Evolutionary conservation across 2,113 vertebrate species (phyloP), one percentile per base, ranked within the genome.

Genomic region (Alces alces): DNA sequence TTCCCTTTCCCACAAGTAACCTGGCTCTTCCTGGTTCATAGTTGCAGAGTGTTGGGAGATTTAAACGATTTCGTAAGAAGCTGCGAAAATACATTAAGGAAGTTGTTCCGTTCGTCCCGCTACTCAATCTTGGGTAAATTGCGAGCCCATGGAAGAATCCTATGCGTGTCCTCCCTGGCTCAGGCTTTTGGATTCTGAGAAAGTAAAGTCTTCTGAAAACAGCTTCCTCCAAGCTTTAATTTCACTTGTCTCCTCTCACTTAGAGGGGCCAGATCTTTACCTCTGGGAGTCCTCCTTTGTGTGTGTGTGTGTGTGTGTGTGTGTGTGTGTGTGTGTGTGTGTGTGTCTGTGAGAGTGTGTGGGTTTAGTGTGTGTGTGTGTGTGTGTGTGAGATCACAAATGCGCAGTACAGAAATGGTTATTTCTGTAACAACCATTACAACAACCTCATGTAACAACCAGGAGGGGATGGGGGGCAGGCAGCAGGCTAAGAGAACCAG

Each of bases 201-300:
- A 84, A 98, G 95, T 98, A 98, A 98, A 98, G 9, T 73, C 30
- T 85, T 55, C 36, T 88, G 87, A 84, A 89, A 50, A 47, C 78
- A 96, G 39, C 45, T 39, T 85, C 21, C 0, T 4, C 25, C 52
- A 55, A 61, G 28, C 16, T 36, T 94, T 86, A 12, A 4, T 86
- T 52, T 95, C 84, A 79, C 36, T 86, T 82, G 45, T 80, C 33
- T 89, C 23, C 16, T 85, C 43, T 19, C 16, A 25, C 30, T 73
- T 17, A 13, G 47, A 8, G 23, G 0, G 0, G n/a, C 4, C 27
- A 23, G 33, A 54, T 13, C 33, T 21, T 82, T 54, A 54, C 33
- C 19, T 70, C 76, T 16, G 73, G 61, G 39, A 79, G n/a, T 4
- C 7, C 3, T 1, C 6, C 19, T 9, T 21, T 11, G 0, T 23